Percentiles rank a stretch among this genome's conserved stretches.
Conservation (phyloP, 1,140 invertebrate species). For the Pseudomyrmex sp. region DNA sequence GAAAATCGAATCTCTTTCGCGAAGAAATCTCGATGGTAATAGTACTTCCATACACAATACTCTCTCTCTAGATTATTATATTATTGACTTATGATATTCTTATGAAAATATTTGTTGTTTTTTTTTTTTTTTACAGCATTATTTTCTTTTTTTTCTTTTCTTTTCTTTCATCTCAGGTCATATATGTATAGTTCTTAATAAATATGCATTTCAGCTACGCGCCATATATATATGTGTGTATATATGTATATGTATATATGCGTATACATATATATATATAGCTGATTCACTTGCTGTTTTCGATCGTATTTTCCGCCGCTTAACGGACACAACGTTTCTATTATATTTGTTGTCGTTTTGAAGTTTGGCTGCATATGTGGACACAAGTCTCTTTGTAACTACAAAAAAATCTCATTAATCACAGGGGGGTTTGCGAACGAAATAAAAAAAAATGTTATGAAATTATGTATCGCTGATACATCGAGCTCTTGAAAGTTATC, state of each 20-base stretch:
- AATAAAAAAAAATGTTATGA: conserved; percentile 37
- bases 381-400: conserved; percentile 22
- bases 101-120: conserved; percentile 83
- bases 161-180: conserved; percentile 69
- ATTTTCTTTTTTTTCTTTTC: conserved; percentile 63
- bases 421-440: conserved; percentile 18
- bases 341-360: conserved; percentile 41
- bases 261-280: conserved; percentile 31
- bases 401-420: conserved; percentile 35
- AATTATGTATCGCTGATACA: conserved; percentile 4
- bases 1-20: conserved; percentile 44
- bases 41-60: conserved; percentile 52
- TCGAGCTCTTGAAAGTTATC: conserved; percentile 57
- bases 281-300: conserved; percentile 42
- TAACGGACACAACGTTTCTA: conserved; percentile 54
- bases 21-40: conserved; percentile 47
- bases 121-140: conserved; percentile 78
- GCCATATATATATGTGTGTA: neutral
- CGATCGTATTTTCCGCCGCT: conserved; percentile 31
- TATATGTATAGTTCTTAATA: conserved; percentile 73
- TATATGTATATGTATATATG: neutral
- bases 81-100: conserved; percentile 84
- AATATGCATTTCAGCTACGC: conserved; percentile 52
- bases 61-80: conserved; percentile 66
- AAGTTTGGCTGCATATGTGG: conserved; percentile 40